A percentile compares a stretch with the other conserved stretches of the same genome.
Evolutionary conservation across 2,888 invertebrate species (phyloP).

Genomic region (Rhagonycha lutea): DNA sequence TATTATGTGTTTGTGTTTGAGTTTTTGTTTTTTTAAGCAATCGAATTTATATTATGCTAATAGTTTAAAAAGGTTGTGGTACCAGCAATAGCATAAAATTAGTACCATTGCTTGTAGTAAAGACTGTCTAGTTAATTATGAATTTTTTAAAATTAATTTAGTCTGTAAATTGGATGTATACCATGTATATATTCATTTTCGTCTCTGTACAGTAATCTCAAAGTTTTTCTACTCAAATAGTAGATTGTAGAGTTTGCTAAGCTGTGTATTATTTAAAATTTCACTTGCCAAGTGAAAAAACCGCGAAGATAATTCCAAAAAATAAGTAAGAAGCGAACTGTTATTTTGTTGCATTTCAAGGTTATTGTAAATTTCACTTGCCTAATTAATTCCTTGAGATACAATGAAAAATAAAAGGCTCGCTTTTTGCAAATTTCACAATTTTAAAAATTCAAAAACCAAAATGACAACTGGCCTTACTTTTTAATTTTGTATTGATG

Average conservation of each 20-base stretch:
- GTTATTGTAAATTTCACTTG: neutral
- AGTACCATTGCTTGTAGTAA: slow-evolving; percentile 1
- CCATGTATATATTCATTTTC: neutral
- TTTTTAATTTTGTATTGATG: neutral
- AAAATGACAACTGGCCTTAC: neutral
- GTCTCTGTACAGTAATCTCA: neutral
- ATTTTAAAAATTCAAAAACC: neutral
- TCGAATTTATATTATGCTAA: neutral
- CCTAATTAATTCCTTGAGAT: neutral
- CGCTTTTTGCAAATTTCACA: neutral
- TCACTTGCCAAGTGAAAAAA: neutral
- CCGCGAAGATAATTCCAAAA: neutral
- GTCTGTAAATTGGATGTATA: neutral
- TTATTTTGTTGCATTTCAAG: neutral
- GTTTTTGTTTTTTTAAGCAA: neutral
- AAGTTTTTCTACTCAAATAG: neutral
- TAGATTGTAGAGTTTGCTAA: neutral
- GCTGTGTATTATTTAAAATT: neutral
- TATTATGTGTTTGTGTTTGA: neutral
- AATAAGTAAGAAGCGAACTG: neutral
- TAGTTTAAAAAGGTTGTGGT: neutral
- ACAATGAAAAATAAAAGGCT: neutral
- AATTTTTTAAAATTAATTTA: neutral
- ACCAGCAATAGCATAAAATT: neutral
- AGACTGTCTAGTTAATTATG: slow-evolving; percentile 1